Base-by-base conservation (phyloP, 2,888 invertebrate genomes). In the Aromia moschata region DNA sequence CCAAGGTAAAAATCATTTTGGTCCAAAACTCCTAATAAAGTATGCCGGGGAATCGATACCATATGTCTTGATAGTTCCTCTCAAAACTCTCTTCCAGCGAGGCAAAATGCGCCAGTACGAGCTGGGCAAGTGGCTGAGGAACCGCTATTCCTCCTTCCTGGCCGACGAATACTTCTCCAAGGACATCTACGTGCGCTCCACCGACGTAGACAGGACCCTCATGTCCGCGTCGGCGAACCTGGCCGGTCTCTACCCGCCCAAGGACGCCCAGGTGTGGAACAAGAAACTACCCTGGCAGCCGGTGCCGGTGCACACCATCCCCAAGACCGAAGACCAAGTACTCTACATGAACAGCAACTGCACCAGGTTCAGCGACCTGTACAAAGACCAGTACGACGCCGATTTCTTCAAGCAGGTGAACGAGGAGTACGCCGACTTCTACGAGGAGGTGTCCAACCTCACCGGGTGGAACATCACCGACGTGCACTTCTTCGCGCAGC, bases 151-250 rank as follows among this genome's bases (percentile, higher is more conserved):
- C 38, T 81, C 86, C 70, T 84, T 89, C 46, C 68, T 89, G 3
- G 82, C 83, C n/a, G 68, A 76, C 1, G 71, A 72, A 2, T 90
- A 88, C 72, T 81, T 83, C 3, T 79, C 78, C 30, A 79, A 83
- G 15, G 83, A 87, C 74, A 81, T 90, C 31, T 82, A 82, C 70
- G 79, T 89, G 1, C 81, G 84, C 47, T 91, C 93, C 41, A 93
- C 95, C 0, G 92, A 95, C 80, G 88, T 90, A 11, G 94, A 96
- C 80, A 87, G 96, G 14, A 93, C 96, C 0, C 80, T 96, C 9
- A 93, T 93, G 91, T 94, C 93, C 56, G 96, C 93, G 0, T 85
- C 89, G 73, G 84, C 89, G 1, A 89, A 92, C 76, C 82, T 94
- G 62, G 92, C 93, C 51, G 92, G 91, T 0, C 74, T 92, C 51